phyloP scores from a whole-genome alignment of 2,113 vertebrate species.

The Haplochromis vanheusdeni region DNA sequence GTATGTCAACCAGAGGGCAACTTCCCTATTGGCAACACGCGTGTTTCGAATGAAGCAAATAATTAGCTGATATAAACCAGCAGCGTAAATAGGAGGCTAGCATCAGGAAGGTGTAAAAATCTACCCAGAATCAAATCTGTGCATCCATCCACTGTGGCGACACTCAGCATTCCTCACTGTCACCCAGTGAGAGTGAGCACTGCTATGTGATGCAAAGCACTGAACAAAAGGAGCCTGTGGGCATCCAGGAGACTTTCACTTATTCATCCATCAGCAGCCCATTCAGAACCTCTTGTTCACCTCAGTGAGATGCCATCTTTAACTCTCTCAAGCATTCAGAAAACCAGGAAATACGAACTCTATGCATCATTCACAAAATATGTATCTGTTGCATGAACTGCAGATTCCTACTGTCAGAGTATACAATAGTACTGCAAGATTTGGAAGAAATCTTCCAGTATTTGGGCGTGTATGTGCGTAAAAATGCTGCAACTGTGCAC shows the following conservation, averaged over 20 bases:
- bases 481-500: not conserved
- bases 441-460: not conserved
- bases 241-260: not conserved
- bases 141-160: not conserved
- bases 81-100: not conserved
- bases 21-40: not conserved
- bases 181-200: not conserved
- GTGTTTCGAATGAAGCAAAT: not conserved
- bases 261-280: constrained; percentile 7
- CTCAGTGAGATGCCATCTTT: not conserved
- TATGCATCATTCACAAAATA: not conserved
- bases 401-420: not conserved
- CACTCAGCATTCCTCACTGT: not conserved
- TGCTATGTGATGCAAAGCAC: constrained; percentile 11
- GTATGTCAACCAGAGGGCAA: not conserved
- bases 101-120: not conserved
- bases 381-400: not conserved
- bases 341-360: not conserved
- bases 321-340: not conserved
- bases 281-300: not conserved
- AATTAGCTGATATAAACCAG: not conserved
- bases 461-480: not conserved
- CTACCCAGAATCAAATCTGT: not conserved
- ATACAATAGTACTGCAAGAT: not conserved
- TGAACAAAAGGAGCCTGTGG: not conserved